Evolutionary conservation across 2,888 invertebrate genomes (phyloP), one percentile per base, ranked within the genome.

Genomic region (Apotomis capreana): DNA sequence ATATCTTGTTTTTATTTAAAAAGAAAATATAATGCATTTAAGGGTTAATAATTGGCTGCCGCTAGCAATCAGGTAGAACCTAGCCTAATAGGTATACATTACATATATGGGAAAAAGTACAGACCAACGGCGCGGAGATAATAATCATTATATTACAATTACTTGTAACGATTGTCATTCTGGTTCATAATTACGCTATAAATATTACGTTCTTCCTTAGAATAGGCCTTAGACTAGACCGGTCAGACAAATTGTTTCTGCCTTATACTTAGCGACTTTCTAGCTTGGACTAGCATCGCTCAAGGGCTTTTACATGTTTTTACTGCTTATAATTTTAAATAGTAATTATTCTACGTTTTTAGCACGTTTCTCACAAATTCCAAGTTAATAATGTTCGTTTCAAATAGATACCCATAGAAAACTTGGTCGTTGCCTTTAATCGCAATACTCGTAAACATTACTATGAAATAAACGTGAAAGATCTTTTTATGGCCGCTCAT

Each of bases 181-280:
- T 40, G 40, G 40, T 40, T 40, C 40, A 40, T 40, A 40, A 40
- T 40, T 40, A 40, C 40, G 81, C 85, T 40, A 40, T 40, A 86
- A 87, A 87, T 88, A 86, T 86, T 75, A 81, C 78, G 76, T 40
- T 40, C 6, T 40, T 40, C 6, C 40, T 40, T 4, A 40, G 40
- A 40, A 40, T 77, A 78, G 78, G 79, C 74, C 76, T 9, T 49
- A 8, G 80, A 83, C 76, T 80, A 80, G 82, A 80, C 78, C 78
- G 81, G 80, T 75, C 74, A 75, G 79, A 85, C 82, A 84, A 83
- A 88, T 89, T 84, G 84, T 85, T 82, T 77, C 75, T 81, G 40
- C 40, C 40, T 5, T 40, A 40, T 40, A 40, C 40, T 40, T 40
- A 40, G 5, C 40, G 40, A 40, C 40, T 40, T 40, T 40, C 40